phyloP scores from a whole-genome alignment of 2,113 vertebrate species.

The Neogale vison region DNA sequence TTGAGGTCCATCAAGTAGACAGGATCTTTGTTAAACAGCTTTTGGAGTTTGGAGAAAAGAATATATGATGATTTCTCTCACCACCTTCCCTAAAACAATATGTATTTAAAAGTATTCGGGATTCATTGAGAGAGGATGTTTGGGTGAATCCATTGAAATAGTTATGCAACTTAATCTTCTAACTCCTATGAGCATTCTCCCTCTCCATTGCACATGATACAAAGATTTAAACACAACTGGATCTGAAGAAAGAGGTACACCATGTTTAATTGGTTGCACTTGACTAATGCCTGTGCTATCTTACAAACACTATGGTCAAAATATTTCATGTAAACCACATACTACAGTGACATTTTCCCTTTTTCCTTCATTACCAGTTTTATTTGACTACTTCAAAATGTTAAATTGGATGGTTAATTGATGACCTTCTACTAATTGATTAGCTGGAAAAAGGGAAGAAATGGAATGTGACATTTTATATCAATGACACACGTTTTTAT shows the following conservation, averaged over 20 bases:
- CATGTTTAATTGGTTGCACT: not conserved
- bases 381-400: not conserved
- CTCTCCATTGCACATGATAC: not conserved
- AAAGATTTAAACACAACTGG: not conserved
- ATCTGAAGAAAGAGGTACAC: not conserved
- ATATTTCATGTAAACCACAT: not conserved
- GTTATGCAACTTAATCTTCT: not conserved
- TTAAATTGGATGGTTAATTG: not conserved
- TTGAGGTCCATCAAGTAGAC: slow-evolving; percentile 22
- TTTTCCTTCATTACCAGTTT: not conserved
- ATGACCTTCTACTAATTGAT: not conserved
- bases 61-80: accelerated
- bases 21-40: not conserved
- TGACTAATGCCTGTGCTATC: not conserved
- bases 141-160: not conserved
- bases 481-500: not conserved
- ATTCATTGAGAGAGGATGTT: not conserved
- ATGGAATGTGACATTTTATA: not conserved
- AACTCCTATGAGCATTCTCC: not conserved
- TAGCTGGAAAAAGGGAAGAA: not conserved
- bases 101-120: not conserved
- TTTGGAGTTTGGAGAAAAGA: slow-evolving; percentile 12
- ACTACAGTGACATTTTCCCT: not conserved
- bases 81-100: not conserved
- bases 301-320: not conserved